These are phyloP conservation scores for Achroia grisella DNA, from an alignment of 1,140 invertebrate species.

Conservation along the genomic window DNA sequence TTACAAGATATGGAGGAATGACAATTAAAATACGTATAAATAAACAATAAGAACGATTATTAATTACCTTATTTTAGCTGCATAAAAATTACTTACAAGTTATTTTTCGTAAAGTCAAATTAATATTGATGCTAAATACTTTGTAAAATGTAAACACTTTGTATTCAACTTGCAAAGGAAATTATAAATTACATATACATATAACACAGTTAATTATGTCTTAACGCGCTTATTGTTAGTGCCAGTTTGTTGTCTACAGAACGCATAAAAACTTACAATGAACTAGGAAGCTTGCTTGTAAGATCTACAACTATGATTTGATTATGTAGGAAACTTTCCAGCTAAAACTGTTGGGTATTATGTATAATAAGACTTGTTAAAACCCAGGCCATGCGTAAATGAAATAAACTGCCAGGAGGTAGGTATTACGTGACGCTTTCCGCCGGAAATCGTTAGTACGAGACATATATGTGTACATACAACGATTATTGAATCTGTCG, in stretches of 20 bases:
- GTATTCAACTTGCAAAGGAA: too few relatives aligned
- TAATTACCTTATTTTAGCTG: too few relatives aligned
- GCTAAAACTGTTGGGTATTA: slow-evolving; percentile 30
- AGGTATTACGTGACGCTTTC: slow-evolving; percentile 39
- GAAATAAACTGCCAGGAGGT: slow-evolving; percentile 25
- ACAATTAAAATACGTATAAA: too few relatives aligned
- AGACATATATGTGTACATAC: slow-evolving; percentile 16
- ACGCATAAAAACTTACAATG: slow-evolving; percentile 31
- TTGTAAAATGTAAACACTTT: too few relatives aligned
- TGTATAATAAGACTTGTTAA: slow-evolving; percentile 49
- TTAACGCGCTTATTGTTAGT: too few relatives aligned
- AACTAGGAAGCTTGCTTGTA: slow-evolving; percentile 34
- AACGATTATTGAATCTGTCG: slow-evolving; percentile 3
- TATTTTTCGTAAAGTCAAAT: too few relatives aligned
- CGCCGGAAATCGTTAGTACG: slow-evolving; percentile 46
- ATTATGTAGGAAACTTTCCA: slow-evolving; percentile 47
- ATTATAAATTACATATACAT: too few relatives aligned
- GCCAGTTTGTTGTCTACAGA: slow-evolving; percentile 11
- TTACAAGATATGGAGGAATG: too few relatives aligned
- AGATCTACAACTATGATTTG: slow-evolving; percentile 26
- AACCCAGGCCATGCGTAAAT: slow-evolving; percentile 42
- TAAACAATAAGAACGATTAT: too few relatives aligned
- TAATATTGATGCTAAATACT: too few relatives aligned
- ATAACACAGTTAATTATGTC: too few relatives aligned
- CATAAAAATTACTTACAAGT: too few relatives aligned